These are phyloP conservation scores for Dolomedes plantarius DNA, from an alignment of 2,888 invertebrate species.

Conservation along the genomic window DNA sequence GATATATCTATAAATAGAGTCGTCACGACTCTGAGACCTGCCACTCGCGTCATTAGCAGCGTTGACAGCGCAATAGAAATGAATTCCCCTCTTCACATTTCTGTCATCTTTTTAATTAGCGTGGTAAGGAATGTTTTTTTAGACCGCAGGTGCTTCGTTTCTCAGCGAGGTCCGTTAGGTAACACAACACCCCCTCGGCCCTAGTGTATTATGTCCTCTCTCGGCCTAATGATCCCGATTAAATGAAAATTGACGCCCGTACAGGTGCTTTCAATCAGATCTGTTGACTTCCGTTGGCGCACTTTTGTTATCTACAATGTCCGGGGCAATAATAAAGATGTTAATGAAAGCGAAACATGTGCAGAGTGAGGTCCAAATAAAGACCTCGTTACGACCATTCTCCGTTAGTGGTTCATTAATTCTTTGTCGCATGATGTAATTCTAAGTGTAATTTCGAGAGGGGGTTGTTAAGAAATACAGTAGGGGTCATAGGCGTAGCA, in stretches of 20 bases:
- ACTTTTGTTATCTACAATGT: neutral
- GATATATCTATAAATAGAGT: too few species aligned
- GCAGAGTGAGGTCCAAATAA: neutral
- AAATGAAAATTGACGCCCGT: constrained; percentile 38
- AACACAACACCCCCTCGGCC: neutral
- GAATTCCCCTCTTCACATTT: too few species aligned
- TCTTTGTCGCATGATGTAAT: neutral
- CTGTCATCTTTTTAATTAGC: too few species aligned
- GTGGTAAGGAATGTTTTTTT: neutral
- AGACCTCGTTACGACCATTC: neutral
- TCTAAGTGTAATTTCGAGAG: neutral
- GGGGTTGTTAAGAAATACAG: too few species aligned
- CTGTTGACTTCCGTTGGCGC: constrained; percentile 40
- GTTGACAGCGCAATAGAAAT: too few species aligned
- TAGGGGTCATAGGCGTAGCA: too few species aligned
- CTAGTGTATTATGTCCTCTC: neutral
- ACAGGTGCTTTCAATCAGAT: constrained; percentile 49
- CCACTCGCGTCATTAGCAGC: too few species aligned
- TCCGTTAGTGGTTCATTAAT: neutral
- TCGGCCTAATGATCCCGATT: neutral
- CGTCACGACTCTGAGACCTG: too few species aligned
- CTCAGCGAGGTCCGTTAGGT: neutral
- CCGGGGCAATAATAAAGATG: neutral
- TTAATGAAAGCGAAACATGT: neutral
- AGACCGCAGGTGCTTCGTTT: neutral